phyloP scores from a whole-genome alignment of 2,888 invertebrate species.

The Meta bourneti region DNA sequence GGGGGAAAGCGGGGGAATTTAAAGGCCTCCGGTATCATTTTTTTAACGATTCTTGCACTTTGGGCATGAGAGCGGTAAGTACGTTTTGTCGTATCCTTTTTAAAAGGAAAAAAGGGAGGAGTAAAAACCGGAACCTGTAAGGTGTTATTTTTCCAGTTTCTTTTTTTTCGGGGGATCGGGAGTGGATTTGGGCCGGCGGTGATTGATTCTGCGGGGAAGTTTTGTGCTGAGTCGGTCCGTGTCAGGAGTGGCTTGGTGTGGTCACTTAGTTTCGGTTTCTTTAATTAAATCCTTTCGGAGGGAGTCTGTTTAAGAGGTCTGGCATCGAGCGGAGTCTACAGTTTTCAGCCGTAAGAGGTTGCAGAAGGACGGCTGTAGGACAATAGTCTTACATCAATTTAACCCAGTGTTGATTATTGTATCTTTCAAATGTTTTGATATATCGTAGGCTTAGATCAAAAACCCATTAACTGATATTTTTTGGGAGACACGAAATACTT shows the following conservation, averaged over 20 bases:
- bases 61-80: conserved; percentile 43
- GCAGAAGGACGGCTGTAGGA: too few species aligned
- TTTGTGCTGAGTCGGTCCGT: conserved; percentile 17
- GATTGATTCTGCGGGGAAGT: conserved; percentile 27
- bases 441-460: too few species aligned
- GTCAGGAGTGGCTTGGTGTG: background rate
- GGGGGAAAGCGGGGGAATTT: conserved; percentile 30
- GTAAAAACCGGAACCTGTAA: background rate
- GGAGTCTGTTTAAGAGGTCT: background rate
- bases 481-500: too few species aligned
- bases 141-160: background rate
- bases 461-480: too few species aligned
- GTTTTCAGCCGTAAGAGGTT: background rate
- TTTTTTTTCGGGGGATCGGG: too few species aligned
- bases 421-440: too few species aligned
- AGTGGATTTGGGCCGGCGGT: background rate
- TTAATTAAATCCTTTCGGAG: conserved; percentile 17
- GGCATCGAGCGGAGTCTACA: background rate
- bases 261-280: background rate
- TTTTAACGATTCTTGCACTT: conserved; percentile 17
- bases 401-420: too few species aligned
- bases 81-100: conserved; percentile 61
- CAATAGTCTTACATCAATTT: too few species aligned
- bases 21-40: conserved; percentile 43
- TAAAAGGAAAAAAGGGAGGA: conserved; percentile 3